A percentile compares a stretch with the other conserved stretches of the same genome.
phyloP scores from a whole-genome alignment of 2,113 vertebrate genomes.

The Coptodon rendalli region DNA sequence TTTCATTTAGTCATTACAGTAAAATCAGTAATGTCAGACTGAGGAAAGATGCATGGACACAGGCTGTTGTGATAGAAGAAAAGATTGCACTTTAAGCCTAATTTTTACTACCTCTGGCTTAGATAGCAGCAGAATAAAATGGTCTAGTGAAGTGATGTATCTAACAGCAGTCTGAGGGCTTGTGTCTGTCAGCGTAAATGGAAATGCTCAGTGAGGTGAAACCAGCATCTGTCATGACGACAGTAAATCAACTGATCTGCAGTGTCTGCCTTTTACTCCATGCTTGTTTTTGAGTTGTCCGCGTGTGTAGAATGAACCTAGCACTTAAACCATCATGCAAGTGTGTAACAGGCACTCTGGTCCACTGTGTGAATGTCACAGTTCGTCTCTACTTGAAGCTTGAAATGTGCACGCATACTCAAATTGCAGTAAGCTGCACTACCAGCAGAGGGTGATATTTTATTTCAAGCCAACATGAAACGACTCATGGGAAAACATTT shows the following conservation, averaged over 20 bases:
- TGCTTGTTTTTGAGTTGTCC: neutral
- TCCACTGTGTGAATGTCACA: neutral
- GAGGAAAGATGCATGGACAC: neutral
- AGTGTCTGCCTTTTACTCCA: neutral
- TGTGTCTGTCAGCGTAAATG: neutral
- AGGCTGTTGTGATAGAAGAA: neutral
- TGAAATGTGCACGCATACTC: neutral
- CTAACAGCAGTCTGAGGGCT: neutral
- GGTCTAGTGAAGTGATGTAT: neutral
- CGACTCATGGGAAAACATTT: neutral
- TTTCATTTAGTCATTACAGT: neutral
- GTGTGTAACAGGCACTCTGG: neutral
- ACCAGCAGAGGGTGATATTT: neutral
- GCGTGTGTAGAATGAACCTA: neutral
- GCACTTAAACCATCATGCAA: neutral
- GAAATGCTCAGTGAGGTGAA: conserved; percentile 7
- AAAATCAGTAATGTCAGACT: neutral
- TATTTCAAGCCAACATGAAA: neutral
- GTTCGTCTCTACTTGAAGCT: neutral
- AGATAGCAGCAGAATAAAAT: neutral
- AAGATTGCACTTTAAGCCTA: neutral
- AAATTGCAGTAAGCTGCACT: neutral
- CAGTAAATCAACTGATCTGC: conserved; percentile 12
- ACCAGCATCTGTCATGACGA: neutral
- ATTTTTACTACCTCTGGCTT: neutral